Evolutionary conservation across 2,888 invertebrate species (phyloP), one percentile per base, ranked within the genome.

Genomic region (Drosophila nigricruria): DNA sequence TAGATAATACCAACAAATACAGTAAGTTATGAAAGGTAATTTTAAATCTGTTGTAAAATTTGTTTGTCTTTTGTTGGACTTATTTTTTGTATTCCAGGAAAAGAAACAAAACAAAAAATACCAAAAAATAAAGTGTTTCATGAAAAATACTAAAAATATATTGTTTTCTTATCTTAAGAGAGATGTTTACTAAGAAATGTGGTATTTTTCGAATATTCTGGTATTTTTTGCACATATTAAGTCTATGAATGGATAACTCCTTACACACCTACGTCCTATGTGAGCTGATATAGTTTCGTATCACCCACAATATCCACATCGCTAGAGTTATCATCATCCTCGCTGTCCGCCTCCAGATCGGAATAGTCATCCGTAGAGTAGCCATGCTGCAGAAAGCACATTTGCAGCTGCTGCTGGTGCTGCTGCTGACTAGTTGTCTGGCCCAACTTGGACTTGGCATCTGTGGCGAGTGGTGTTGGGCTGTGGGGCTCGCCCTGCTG

Each of bases 251-350:
- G 40, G 40, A 30, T 30, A 47, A 42, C 47, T 18, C 12, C 18
- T 23, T 36, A 10, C 23, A 18, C 16, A 56, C 25, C 56, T 25
- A 42, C 14, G 47, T 45, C 62, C 82, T 92, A 93, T 83, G 93
- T 92, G 63, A 93, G 90, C 72, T 91, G 90, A 70, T 91, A 93
- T 38, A 92, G 79, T 70, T 93, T 93, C 5, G 91, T 68, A 68
- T 93, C 93, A 25, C 93, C 93, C 25, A 93, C 86, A 73, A 93
- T 93, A 72, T 93, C 93, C 53, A 93, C 93, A 78, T 93, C 93
- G 60, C 93, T 93, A 60, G 91, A 91, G 50, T 93, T 92, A 14
- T 92, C 92, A 43, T 92, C 92, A n/a, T 85, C 90, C 42, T 87
- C 84, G 58, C 82, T 86, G 23, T 90, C 91, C 53, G 91, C 91